Conservation (phyloP, 2,797 vertebrate species). For the Lophius americanus region DNA sequence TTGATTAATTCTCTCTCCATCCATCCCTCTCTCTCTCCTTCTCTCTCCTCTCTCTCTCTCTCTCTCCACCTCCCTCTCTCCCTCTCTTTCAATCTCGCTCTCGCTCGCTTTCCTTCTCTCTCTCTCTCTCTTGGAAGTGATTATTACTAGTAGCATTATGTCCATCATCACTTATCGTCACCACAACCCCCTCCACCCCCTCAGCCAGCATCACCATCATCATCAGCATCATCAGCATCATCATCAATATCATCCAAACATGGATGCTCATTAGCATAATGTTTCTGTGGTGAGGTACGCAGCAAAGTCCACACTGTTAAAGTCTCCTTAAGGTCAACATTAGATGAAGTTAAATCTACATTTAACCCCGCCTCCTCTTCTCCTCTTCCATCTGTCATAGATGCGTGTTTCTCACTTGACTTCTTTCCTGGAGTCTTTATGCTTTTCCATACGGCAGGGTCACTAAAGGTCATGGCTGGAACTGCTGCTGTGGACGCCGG, state of each 20-base stretch:
- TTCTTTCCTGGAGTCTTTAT: too few species aligned
- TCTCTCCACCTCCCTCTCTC: slow-evolving; percentile 1
- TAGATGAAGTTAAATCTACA: too few species aligned
- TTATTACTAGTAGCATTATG: slow-evolving; percentile 51
- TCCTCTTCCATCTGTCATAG: too few species aligned
- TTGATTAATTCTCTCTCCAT: background rate
- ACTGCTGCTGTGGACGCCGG: too few species aligned
- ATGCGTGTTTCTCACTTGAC: too few species aligned
- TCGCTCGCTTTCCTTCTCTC: slow-evolving; percentile 31
- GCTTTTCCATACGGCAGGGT: too few species aligned
- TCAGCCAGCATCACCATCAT: slow-evolving; percentile 9
- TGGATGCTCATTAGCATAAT: slow-evolving; percentile 16
- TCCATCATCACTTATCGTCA: slow-evolving; percentile 61
- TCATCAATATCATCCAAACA: slow-evolving; percentile 17
- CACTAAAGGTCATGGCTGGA: too few species aligned
- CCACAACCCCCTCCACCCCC: slow-evolving; percentile 20
- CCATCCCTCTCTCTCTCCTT: slow-evolving; percentile 11
- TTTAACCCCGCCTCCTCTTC: too few species aligned
- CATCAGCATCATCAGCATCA: slow-evolving; percentile 16
- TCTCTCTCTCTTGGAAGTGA: slow-evolving; percentile 1
- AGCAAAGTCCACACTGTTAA: too few species aligned
- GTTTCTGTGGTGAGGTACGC: background rate
- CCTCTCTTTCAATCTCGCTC: slow-evolving; percentile 26
- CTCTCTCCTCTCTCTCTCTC: slow-evolving; percentile 39
- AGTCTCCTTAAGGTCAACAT: too few species aligned